These are phyloP conservation scores for Muricea muricata DNA, from an alignment of 92 coral and sea anemone genomes.

Conservation along the genomic window DNA sequence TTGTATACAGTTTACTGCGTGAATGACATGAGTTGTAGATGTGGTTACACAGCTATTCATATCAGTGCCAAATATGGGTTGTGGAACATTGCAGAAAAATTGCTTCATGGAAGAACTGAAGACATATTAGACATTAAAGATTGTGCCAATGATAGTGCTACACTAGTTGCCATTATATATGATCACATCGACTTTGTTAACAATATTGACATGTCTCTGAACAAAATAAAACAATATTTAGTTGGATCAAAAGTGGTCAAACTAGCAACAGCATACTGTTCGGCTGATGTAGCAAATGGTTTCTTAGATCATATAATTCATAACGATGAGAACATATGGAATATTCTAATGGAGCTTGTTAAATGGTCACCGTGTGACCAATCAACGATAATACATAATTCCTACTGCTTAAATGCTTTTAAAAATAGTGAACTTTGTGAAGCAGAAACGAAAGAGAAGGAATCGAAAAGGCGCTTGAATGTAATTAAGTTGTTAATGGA, in stretches of 20 bases:
- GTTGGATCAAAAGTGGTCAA: background rate
- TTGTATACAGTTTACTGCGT: background rate
- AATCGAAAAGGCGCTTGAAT: background rate
- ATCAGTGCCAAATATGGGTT: no score
- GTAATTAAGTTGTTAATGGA: background rate
- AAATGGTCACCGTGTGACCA: background rate
- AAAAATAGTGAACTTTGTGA: background rate
- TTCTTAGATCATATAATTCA: no score
- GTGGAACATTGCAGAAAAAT: no score
- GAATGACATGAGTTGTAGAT: background rate
- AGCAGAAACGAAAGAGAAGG: no score
- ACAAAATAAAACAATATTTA: background rate
- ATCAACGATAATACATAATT: background rate
- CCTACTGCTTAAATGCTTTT: no score
- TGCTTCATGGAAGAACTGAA: background rate
- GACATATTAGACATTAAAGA: background rate
- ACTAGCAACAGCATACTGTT: background rate
- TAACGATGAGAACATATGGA: background rate
- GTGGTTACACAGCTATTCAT: background rate
- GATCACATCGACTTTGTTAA: background rate
- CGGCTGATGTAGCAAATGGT: no score
- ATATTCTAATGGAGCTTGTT: background rate
- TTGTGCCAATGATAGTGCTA: background rate
- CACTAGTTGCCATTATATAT: background rate
- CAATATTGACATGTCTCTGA: no score